Conservation (phyloP, 1,140 invertebrate genomes). For the Teleopsis dalmanni region DNA sequence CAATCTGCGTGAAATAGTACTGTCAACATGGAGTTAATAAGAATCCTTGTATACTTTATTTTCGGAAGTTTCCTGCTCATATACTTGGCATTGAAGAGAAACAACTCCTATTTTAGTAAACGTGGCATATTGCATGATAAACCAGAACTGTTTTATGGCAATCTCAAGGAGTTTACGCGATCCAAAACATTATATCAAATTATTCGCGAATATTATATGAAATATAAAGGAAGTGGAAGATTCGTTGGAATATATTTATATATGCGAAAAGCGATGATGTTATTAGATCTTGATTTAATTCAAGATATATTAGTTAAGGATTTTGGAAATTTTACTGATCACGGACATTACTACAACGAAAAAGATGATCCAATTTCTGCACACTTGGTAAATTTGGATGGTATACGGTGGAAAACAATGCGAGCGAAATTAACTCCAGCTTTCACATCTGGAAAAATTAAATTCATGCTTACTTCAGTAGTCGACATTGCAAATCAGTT, state of each 20-base stretch:
- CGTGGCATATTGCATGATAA: no score
- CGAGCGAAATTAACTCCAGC: conserved; percentile 49
- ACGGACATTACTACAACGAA: conserved; percentile 38
- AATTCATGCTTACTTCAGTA: conserved; percentile 48
- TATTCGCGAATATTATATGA: no score
- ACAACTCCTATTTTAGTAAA: no score
- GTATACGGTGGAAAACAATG: conserved; percentile 47
- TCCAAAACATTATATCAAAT: no score
- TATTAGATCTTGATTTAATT: conserved; percentile 46
- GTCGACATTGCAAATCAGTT: conserved; percentile 42
- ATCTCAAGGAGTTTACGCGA: no score
- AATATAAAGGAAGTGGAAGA: conserved; percentile 10
- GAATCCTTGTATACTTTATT: no score
- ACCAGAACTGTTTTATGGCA: no score
- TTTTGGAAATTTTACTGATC: conserved; percentile 43
- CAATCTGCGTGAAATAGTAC: no score
- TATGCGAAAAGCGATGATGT: conserved; percentile 33
- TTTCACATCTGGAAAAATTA: conserved; percentile 53
- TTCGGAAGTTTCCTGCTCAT: no score
- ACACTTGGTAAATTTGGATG: conserved; percentile 45
- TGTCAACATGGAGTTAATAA: no score
- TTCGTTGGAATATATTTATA: conserved; percentile 35
- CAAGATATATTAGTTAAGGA: conserved; percentile 44
- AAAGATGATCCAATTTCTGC: no score
- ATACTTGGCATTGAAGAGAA: no score